phyloP scores from a whole-genome alignment of 2,888 invertebrate genomes.

The Willowsia nigromaculata region DNA sequence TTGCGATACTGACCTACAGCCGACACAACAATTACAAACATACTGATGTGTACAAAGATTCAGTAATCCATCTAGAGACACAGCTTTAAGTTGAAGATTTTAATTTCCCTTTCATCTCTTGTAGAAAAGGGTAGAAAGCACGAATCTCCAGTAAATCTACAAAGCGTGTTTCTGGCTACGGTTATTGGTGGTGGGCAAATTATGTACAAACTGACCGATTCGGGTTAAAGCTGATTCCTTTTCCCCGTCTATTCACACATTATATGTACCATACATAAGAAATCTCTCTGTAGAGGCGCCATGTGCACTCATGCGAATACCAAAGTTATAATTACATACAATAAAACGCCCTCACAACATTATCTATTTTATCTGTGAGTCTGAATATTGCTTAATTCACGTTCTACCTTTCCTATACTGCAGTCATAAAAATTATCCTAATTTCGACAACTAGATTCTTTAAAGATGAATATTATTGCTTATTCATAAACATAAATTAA shows the following conservation, averaged over 20 bases:
- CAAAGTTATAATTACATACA: background rate
- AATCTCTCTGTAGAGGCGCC: no score
- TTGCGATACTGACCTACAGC: background rate
- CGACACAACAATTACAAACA: background rate
- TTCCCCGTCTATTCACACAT: background rate
- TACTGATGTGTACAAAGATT: background rate
- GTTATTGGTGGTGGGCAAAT: no score
- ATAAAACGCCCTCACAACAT: constrained; percentile 19
- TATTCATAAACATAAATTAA: no score
- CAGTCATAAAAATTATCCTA: no score
- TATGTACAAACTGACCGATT: no score
- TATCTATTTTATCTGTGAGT: background rate
- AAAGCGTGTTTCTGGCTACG: background rate
- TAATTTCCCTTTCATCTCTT: background rate
- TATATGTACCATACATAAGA: no score
- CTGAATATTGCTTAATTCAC: no score
- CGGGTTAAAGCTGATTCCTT: no score
- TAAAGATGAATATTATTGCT: no score
- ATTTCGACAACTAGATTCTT: no score
- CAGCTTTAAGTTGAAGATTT: background rate
- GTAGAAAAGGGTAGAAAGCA: no score
- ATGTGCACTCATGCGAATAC: background rate
- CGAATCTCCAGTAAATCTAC: no score
- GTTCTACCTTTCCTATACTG: background rate
- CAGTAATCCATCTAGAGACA: background rate